Percentiles rank a stretch among this genome's conserved stretches.
Conservation (phyloP, 35 echinoderm and acorn worm genomes). For the Nesometra sesokonis region DNA sequence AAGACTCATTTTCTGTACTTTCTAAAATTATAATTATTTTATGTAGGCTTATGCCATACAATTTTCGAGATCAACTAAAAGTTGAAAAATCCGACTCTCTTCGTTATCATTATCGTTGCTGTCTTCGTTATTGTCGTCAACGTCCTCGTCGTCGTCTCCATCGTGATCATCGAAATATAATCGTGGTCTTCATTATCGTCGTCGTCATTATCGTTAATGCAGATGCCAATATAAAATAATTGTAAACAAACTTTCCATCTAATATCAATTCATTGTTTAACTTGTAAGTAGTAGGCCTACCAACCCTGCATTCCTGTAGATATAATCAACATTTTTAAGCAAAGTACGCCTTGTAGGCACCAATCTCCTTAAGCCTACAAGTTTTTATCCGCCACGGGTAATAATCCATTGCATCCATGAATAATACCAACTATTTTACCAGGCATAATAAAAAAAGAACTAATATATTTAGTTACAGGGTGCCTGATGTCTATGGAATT, state of each 20-base stretch:
- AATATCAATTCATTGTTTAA: neutral
- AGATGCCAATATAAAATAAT: too few species aligned
- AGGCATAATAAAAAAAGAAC: neutral
- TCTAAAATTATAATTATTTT: too few species aligned
- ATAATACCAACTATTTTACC: neutral
- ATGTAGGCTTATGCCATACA: too few species aligned
- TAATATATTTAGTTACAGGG: neutral
- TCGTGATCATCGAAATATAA: too few species aligned
- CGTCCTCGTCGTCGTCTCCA: too few species aligned
- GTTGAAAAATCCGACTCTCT: too few species aligned
- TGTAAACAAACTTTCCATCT: too few species aligned
- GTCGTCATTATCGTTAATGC: too few species aligned
- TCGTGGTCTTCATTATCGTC: too few species aligned
- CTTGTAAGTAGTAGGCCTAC: neutral
- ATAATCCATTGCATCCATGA: neutral
- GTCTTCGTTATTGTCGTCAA: neutral
- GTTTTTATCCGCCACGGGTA: neutral
- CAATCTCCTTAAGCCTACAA: neutral
- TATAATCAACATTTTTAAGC: neutral
- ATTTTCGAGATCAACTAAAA: too few species aligned
- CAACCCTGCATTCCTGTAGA: neutral
- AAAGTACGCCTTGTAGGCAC: neutral
- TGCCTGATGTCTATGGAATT: neutral
- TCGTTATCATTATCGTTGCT: too few species aligned
- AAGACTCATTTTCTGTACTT: too few species aligned